phyloP scores from a whole-genome alignment of 2,888 invertebrate species.

The Mamestra brassicae region DNA sequence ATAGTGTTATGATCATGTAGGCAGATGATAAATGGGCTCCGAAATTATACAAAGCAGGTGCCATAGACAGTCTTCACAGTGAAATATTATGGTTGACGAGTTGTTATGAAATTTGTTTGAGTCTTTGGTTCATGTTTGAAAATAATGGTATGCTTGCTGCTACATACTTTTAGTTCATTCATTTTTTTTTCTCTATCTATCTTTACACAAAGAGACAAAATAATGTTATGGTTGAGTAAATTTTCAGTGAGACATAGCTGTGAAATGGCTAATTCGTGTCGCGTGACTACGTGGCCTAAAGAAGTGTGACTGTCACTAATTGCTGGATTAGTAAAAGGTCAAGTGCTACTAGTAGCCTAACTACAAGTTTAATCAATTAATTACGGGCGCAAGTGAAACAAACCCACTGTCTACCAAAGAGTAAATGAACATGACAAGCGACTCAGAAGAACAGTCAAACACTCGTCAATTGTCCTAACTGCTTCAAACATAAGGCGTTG shows the following conservation, averaged over 20 bases:
- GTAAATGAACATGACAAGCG: neutral
- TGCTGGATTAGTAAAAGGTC: conserved; percentile 6
- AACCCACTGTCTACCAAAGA: neutral
- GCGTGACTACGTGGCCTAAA: neutral
- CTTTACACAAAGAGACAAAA: too few relatives aligned
- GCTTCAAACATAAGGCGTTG: too few relatives aligned
- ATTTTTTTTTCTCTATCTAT: too few relatives aligned
- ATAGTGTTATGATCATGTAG: conserved; percentile 32
- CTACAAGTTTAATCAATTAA: neutral
- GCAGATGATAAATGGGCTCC: conserved; percentile 44
- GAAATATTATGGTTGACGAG: neutral
- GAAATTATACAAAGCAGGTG: conserved; percentile 36
- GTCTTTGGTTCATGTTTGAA: neutral
- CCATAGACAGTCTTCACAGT: conserved; percentile 6
- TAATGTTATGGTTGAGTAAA: neutral
- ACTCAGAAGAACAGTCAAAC: conserved; percentile 84
- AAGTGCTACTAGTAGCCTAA: neutral
- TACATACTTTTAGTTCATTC: neutral
- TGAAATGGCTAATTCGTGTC: neutral
- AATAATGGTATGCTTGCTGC: neutral
- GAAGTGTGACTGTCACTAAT: conserved; percentile 16
- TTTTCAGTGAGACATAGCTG: conserved; percentile 1
- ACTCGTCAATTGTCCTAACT: too few relatives aligned
- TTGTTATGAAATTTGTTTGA: neutral
- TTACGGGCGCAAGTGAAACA: neutral